A percentile compares a stretch with the other conserved stretches of the same genome.
Conservation (phyloP, 64 coral and sea anemone species). For the Orbicella faveolata region DNA sequence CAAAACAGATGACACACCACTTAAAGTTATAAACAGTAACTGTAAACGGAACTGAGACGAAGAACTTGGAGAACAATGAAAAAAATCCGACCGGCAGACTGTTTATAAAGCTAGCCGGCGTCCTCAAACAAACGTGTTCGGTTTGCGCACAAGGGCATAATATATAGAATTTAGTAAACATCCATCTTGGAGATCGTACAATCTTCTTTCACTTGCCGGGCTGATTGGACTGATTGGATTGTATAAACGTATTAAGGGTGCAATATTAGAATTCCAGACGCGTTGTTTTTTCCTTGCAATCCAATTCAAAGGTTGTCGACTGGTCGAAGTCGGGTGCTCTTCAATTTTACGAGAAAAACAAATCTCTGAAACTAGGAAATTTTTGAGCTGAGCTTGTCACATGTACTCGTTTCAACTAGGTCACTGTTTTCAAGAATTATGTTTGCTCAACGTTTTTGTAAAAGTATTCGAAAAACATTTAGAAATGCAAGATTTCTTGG, state of each 20-base stretch:
- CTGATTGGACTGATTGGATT: too few species aligned
- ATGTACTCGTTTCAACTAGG: too few species aligned
- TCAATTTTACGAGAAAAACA: too few species aligned
- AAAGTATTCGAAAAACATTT: too few species aligned
- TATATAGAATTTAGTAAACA: neutral
- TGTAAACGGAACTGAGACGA: neutral
- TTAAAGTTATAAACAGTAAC: neutral
- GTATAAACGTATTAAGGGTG: neutral
- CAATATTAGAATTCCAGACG: neutral
- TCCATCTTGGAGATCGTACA: neutral
- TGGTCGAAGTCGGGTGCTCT: too few species aligned
- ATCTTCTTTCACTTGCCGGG: too few species aligned
- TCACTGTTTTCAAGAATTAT: too few species aligned
- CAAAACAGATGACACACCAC: conserved; percentile 9
- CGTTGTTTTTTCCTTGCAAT: neutral
- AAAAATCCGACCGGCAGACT: neutral
- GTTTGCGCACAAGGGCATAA: neutral
- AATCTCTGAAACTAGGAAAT: too few species aligned
- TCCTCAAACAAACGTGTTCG: neutral
- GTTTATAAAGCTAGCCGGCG: neutral
- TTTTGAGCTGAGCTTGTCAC: too few species aligned
- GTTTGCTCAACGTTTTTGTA: too few species aligned
- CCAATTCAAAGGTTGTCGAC: neutral
- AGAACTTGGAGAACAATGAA: neutral
- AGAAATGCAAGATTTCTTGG: too few species aligned